Evolutionary conservation across 2,797 vertebrate species (phyloP).

Genomic region (Muscicapa comitata): DNA sequence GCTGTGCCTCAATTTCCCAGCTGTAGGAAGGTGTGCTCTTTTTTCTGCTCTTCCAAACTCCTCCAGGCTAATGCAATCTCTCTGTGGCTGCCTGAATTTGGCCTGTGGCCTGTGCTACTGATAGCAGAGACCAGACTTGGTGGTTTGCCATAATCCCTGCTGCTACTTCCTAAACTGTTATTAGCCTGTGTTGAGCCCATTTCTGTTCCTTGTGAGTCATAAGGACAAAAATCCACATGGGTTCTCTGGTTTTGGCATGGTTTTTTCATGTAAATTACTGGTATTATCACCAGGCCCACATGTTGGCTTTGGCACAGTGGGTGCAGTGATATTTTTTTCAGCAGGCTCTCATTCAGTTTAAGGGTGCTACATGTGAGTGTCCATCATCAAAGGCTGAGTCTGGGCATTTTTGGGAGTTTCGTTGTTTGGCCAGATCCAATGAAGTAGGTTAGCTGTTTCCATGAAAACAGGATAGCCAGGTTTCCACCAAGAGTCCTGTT

Average conservation of each 20-base stretch:
- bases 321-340: background rate
- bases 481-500: background rate
- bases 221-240: background rate
- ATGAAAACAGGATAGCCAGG: background rate
- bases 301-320: background rate
- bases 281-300: background rate
- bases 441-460: background rate
- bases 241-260: background rate
- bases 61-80: background rate
- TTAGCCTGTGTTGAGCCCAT: background rate
- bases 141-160: background rate
- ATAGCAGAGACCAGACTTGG: background rate
- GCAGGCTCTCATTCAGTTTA: background rate
- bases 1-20: background rate
- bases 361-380: background rate
- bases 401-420: background rate
- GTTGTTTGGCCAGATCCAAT: background rate
- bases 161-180: background rate
- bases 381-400: background rate
- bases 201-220: background rate
- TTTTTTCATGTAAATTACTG: background rate
- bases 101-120: background rate
- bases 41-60: background rate
- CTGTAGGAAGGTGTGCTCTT: background rate
- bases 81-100: background rate